phyloP scores from a whole-genome alignment of 2,888 invertebrate species.

The Nemotelus pantherinus region DNA sequence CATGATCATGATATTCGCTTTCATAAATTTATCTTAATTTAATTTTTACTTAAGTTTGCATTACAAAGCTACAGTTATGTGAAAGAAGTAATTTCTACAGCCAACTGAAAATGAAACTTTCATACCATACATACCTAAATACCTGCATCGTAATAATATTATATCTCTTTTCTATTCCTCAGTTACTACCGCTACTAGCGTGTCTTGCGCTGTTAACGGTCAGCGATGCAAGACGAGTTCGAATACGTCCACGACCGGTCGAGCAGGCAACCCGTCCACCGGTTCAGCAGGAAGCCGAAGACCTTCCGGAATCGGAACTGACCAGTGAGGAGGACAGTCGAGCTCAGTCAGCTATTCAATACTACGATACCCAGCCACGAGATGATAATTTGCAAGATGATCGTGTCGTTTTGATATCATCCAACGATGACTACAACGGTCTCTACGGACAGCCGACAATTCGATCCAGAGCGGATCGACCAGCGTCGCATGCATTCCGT shows the following conservation, averaged over 20 bases:
- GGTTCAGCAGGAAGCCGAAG: constrained; percentile 44
- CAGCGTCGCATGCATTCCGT: constrained; percentile 46
- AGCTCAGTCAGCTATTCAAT: constrained; percentile 60
- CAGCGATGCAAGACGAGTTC: constrained; percentile 60
- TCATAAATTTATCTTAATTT: too few species aligned
- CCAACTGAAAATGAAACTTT: too few species aligned
- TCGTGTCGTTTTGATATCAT: constrained; percentile 62
- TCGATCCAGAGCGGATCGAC: constrained; percentile 52
- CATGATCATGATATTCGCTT: too few species aligned
- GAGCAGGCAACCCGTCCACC: constrained; percentile 25
- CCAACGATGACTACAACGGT: constrained; percentile 66
- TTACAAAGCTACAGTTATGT: too few species aligned
- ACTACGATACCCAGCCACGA: constrained; percentile 63
- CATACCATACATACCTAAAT: too few species aligned
- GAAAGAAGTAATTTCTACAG: too few species aligned
- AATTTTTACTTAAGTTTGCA: too few species aligned
- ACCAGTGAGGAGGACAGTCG: constrained; percentile 64
- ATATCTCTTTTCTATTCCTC: constrained; percentile 19
- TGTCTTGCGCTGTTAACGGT: constrained; percentile 43
- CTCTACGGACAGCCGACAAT: constrained; percentile 63
- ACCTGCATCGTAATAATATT: too few species aligned
- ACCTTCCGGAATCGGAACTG: constrained; percentile 60
- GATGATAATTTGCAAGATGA: constrained; percentile 53
- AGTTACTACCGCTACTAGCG: constrained; percentile 47
- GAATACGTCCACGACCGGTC: constrained; percentile 62